Evolutionary conservation across 2,888 invertebrate species (phyloP).

Genomic region (Drosophila anomalata): DNA sequence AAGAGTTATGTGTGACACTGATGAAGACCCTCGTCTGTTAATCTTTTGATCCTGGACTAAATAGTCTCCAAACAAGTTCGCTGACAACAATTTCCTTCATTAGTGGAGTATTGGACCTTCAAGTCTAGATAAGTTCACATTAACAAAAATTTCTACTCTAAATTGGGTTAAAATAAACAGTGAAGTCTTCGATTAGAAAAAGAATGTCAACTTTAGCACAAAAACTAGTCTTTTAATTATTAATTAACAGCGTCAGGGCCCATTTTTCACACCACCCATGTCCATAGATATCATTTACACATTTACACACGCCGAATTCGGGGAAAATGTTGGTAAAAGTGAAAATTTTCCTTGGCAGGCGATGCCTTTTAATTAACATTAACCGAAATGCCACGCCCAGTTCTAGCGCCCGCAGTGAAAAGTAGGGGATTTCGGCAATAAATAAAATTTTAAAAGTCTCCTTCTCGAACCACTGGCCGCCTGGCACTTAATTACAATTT

Average conservation of each 20-base stretch:
- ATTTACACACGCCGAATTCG: slow-evolving; percentile 23
- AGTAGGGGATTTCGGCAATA: slow-evolving; percentile 22
- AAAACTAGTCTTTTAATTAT: slow-evolving; percentile 13
- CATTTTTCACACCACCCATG: slow-evolving; percentile 36
- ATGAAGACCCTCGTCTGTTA: neutral
- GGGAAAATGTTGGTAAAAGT: slow-evolving; percentile 43
- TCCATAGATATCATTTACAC: slow-evolving; percentile 43
- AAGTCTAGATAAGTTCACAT: neutral
- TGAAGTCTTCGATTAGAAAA: no score
- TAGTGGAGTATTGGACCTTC: neutral
- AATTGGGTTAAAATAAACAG: slow-evolving; percentile 1
- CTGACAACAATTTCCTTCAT: neutral
- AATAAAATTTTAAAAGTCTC: slow-evolving; percentile 52
- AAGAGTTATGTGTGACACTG: slow-evolving; percentile 26
- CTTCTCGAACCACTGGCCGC: slow-evolving; percentile 12
- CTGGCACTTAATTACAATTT: slow-evolving; percentile 64
- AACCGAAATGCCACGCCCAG: slow-evolving; percentile 54
- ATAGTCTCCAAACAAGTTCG: neutral
- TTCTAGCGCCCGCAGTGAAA: slow-evolving; percentile 13
- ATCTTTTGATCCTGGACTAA: slow-evolving; percentile 3
- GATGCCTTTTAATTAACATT: slow-evolving; percentile 64
- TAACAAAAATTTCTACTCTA: neutral
- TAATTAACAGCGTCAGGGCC: slow-evolving; percentile 41
- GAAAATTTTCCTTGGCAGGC: slow-evolving; percentile 41
- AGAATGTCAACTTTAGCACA: neutral